These are phyloP conservation scores for Streptopelia turtur DNA, from an alignment of 2,797 vertebrate genomes.

Conservation along the genomic window DNA sequence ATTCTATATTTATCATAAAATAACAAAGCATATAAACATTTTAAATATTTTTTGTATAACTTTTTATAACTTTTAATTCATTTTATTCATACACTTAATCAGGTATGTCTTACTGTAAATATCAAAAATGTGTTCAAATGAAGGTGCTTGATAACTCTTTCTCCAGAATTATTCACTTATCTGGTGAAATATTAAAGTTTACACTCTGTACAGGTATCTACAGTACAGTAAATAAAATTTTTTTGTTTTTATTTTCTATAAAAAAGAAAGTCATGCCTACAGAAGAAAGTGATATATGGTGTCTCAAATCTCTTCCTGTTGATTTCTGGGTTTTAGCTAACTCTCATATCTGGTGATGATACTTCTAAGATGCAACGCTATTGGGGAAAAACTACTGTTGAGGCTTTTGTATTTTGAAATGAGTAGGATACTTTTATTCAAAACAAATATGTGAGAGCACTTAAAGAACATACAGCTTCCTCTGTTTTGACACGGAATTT, in stretches of 20 bases:
- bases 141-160: conserved; percentile 81
- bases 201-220: conserved; percentile 74
- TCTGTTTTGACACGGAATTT: neutral
- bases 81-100: conserved; percentile 67
- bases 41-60: conserved; percentile 52
- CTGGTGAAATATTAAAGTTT: conserved; percentile 78
- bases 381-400: neutral
- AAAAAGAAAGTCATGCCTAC: neutral
- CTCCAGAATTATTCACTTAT: conserved; percentile 70
- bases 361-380: neutral
- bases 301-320: neutral
- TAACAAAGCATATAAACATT: conserved; percentile 67
- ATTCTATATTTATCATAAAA: conserved; percentile 71
- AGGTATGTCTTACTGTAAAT: conserved; percentile 66
- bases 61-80: conserved; percentile 63
- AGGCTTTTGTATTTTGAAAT: neutral
- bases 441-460: neutral
- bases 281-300: neutral
- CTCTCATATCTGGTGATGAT: neutral
- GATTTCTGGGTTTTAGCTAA: neutral
- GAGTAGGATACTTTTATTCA: neutral
- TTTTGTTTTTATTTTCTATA: conserved; percentile 66
- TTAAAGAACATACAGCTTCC: neutral
- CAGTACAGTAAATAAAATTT: conserved; percentile 67
- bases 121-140: conserved; percentile 72